These are phyloP conservation scores for Lophura nycthemera DNA, from an alignment of 2,113 vertebrate genomes.

Conservation along the genomic window DNA sequence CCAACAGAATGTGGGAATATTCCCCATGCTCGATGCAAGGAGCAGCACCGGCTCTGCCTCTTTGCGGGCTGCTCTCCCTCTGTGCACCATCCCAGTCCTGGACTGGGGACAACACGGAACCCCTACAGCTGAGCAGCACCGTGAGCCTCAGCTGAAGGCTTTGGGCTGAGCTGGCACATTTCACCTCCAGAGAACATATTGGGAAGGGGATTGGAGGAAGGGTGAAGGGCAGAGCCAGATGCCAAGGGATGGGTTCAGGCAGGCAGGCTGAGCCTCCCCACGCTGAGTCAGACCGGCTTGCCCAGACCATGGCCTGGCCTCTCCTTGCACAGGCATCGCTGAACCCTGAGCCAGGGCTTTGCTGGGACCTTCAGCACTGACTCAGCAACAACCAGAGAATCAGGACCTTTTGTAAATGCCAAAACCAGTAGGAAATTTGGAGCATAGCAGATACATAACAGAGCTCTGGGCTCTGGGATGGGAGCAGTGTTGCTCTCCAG, in stretches of 20 bases:
- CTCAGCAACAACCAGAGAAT: background rate
- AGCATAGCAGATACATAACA: background rate
- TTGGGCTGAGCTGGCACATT: accelerated
- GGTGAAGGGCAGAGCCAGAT: background rate
- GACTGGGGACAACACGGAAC: background rate
- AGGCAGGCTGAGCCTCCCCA: background rate
- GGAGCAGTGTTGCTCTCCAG: accelerated
- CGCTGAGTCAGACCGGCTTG: background rate
- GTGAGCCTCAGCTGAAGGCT: background rate
- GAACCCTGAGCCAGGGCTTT: background rate
- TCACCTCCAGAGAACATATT: background rate
- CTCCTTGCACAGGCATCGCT: background rate
- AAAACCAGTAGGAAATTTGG: accelerated
- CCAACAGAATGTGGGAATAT: background rate
- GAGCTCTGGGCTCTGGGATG: accelerated
- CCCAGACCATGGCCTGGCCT: background rate
- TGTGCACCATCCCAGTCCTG: accelerated
- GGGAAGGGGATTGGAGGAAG: background rate
- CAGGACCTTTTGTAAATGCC: background rate
- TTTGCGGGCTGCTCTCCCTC: background rate
- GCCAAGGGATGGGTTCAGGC: background rate
- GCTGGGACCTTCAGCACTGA: background rate
- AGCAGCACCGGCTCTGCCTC: background rate
- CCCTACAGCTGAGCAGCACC: accelerated
- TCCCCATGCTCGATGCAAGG: accelerated